Conservation (phyloP, 2,888 invertebrate species). For the Neoaliturus tenellus region DNA sequence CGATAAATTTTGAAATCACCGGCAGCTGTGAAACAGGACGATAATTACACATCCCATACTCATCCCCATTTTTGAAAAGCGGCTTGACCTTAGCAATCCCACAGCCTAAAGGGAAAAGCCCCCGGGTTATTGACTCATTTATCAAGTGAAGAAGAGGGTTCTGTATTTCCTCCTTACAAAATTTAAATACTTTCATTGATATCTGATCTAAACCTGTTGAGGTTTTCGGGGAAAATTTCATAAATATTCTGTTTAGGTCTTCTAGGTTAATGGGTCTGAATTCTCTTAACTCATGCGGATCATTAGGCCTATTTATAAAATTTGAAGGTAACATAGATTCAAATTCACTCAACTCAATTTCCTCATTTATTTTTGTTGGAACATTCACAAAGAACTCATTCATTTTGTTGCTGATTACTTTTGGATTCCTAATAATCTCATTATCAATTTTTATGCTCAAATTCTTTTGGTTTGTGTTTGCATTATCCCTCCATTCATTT, state of each 20-base stretch:
- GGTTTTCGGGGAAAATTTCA: background rate
- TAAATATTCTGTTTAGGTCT: background rate
- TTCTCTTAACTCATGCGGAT: background rate
- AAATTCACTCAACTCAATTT: no score
- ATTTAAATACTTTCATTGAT: background rate
- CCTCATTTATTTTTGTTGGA: no score
- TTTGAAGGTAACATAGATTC: no score
- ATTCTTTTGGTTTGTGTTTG: no score
- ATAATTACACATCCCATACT: slow-evolving; percentile 6
- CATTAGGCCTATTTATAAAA: no score
- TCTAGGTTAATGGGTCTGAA: background rate
- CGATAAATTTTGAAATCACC: background rate
- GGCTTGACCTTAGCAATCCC: slow-evolving; percentile 2
- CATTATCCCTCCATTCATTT: no score
- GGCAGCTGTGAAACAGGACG: slow-evolving; percentile 27
- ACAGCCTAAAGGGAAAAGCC: background rate
- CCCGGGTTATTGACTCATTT: background rate
- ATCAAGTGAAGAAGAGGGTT: background rate
- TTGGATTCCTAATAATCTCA: no score
- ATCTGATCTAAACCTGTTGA: background rate
- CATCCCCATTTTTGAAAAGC: background rate
- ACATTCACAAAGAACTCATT: no score
- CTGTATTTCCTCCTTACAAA: background rate
- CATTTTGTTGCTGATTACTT: no score
- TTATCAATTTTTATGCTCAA: no score